Base-by-base conservation (phyloP, 53 echinoderm and acorn worm species). In the Crossaster papposus region DNA sequence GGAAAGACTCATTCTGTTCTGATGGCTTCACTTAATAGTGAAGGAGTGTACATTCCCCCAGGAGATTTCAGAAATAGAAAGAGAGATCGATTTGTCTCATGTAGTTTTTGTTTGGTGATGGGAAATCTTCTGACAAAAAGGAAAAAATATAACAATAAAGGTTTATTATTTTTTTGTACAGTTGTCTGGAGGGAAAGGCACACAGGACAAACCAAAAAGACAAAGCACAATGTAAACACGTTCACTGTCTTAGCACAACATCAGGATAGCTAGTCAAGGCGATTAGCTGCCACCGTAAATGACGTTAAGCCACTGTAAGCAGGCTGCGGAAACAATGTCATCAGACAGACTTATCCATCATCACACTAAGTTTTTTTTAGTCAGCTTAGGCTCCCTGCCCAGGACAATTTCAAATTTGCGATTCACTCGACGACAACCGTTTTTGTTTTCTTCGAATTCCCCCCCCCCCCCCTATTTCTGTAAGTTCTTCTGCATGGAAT, bases 291-390 rank as follows among this genome's bases (percentile, higher is more conserved):
- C 28, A 31, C 54, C 31, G 72, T 85, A 85, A 85, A 85, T 73
- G 85, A 85, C 85, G 32, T 53, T 85, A 72, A 85, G 82, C 74
- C 85, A 85, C 52, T 85, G 74, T 85, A 85, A 85, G 85, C 32
- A 53, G 52, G n/a, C 33, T 30, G 51, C 72, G 74, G 70, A 85
- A 85, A 85, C 85, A 85, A 85, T 72, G 85, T 85, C 53, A 51
- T 85, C 50, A 31, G 14, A 51, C 73, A 72, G 74, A 53, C 36
- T 82, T 82, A 82, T 82, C 70, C 37, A 64, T 82, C 68, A 82
- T 82, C 82, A 65, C 82, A 24, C 82, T 65, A 38, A 68, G 68
- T 24, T 10, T 70, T 82, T 36, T 44, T 50, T 37, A n/a, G n/a
- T 26, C 37, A 38, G 24, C 36, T 23, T 1, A 33, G 11, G 9